Percentiles rank a stretch among this genome's conserved stretches.
Evolutionary conservation across 2,113 vertebrate species (phyloP).

Genomic region (Cygnus atratus): DNA sequence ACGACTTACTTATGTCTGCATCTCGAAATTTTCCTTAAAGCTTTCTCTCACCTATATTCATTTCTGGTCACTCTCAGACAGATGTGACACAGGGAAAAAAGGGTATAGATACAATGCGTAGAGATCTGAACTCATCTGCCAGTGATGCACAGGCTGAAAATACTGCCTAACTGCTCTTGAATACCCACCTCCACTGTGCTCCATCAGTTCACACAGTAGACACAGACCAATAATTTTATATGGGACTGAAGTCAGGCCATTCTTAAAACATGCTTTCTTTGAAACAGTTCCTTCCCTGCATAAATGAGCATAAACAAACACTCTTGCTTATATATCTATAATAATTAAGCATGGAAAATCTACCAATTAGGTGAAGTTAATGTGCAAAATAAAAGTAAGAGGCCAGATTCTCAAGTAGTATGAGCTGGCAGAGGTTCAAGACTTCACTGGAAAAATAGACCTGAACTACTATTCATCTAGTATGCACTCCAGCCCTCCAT

Average conservation of each 20-base stretch:
- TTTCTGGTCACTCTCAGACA: not conserved
- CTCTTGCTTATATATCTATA: not conserved
- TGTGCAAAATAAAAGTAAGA: not conserved
- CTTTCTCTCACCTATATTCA: not conserved
- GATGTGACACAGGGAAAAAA: not conserved
- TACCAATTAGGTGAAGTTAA: constrained; percentile 1
- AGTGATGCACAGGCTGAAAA: not conserved
- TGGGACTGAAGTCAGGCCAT: not conserved
- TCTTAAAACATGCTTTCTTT: constrained; percentile 3
- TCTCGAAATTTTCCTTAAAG: not conserved
- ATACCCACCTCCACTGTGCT: fast-evolving
- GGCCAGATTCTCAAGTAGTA: not conserved
- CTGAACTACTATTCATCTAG: not conserved
- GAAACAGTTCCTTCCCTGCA: not conserved
- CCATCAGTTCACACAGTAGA: not conserved
- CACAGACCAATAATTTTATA: not conserved
- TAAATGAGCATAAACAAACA: constrained; percentile 16
- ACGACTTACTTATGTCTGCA: not conserved
- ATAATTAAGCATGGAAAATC: constrained; percentile 9
- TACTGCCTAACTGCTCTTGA: not conserved
- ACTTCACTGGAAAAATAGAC: not conserved
- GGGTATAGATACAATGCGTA: no score
- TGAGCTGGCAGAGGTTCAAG: not conserved
- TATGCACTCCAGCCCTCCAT: not conserved
- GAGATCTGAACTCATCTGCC: not conserved